Base-by-base conservation (phyloP, 2,113 vertebrate species). In the Chionomys nivalis region DNA sequence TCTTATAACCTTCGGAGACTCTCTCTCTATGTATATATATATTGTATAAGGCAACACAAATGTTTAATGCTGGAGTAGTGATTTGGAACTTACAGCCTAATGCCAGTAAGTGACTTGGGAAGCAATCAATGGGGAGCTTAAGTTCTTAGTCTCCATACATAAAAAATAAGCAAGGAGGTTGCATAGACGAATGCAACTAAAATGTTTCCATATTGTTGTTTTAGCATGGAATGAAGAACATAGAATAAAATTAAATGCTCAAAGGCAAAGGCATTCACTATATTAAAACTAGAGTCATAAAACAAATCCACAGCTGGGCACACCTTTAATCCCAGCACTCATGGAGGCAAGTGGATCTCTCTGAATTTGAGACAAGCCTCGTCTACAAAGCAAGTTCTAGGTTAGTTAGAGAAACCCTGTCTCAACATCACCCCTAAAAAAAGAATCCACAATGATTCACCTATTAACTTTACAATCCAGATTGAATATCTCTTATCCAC, bases 121-220 rank as follows among this genome's bases (percentile, higher is more conserved):
- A 65, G 73, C 52, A 83, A 70, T 24, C 63, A 55, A 3, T 36
- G 31, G 42, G 33, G 78, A 31, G 6, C 55, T 61, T 87, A 89
- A 72, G 17, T 72, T 63, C 24, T 11, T 17, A 92, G 42, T 83
- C 66, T 78, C 47, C 2, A 61, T 12, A 0, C 42, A 6, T 72
- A 78, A 94, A 79, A 28, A 70, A 47, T 65, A 89, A 39, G 16
- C 42, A 89, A 66, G 31, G 16, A 94, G 83, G 93, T 33, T 77
- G n/a, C 36, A 76, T 31, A 3, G 10, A 44, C 58, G n/a, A 92
- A 36, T 47, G 5, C 42, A 72, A 86, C n/a, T 72, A 47, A 90
- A 85, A 81, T 75, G 14, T 44, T 24, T 63, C 21, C 49, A 61
- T 76, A 78, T 94, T n/a, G 55, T 96, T 83, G 17, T 96, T 83